Evolutionary conservation across 2,797 vertebrate genomes (phyloP).

Genomic region (Pipistrellus nathusii): DNA sequence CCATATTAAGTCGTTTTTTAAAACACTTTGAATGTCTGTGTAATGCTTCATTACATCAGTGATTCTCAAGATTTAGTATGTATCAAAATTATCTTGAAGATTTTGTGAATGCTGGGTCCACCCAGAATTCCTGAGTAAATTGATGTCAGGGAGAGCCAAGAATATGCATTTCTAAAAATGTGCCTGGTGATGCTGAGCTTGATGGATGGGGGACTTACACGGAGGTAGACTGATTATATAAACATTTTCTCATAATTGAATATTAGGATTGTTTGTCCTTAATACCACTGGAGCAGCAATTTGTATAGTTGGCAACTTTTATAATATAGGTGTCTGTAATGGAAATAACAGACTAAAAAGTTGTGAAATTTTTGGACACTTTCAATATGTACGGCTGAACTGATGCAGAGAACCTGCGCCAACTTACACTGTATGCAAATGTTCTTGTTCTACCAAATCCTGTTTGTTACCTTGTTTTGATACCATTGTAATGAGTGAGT

Average conservation of each 20-base stretch:
- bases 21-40: neutral
- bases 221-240: neutral
- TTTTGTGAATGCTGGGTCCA: neutral
- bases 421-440: neutral
- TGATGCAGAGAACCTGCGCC: neutral
- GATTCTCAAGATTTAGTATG: neutral
- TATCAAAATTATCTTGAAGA: neutral
- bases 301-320: neutral
- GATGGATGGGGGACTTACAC: neutral
- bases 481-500: neutral
- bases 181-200: neutral
- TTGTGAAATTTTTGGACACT: neutral
- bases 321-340: neutral
- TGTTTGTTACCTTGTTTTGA: neutral
- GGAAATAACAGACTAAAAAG: neutral
- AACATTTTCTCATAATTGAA: neutral
- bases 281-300: neutral
- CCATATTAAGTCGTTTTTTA: neutral
- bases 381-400: neutral
- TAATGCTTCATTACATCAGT: neutral
- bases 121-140: neutral
- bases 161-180: neutral
- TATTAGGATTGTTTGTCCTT: constrained; percentile 22
- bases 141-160: neutral
- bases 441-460: neutral